Base-by-base conservation (phyloP, 2,797 vertebrate species). In the Enteromius viviparus region DNA sequence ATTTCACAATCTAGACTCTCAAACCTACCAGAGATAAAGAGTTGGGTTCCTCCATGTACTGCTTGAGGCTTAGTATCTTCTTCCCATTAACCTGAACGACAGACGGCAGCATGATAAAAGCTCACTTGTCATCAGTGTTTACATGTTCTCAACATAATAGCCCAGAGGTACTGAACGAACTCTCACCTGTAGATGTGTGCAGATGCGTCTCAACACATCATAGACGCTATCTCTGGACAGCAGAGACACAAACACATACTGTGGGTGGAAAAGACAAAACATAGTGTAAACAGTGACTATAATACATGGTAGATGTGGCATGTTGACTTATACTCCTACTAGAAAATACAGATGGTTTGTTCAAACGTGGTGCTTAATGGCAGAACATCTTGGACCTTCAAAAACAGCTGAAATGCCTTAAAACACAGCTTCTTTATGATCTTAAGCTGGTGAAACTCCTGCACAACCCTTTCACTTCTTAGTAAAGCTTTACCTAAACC, bases 171-270 rank as follows among this genome's bases (percentile, higher is more conserved):
- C 6, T 2, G 45, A 15, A 19, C 53, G 15, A 49, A 79, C 3
- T 91, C 93, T 81, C 88, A 34, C 97, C 97, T 98, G 97, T 12
- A 99, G 92, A 89, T 99, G 97, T 0, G 97, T 98, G 92, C 97
- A 99, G 91, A 99, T 97, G 89, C 96, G 95, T 79, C 96, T 95
- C 65, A 99, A 93, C 83, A 97, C 94, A 0, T 98, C 97, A 3
- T 98, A 98, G 0, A 98, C 97, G 0, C 96, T 98, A 93, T 99
- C 97, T 65, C 97, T 95, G 85, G 98, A 99, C 74, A 98, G 94
- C 87, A 99, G 93, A 23, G 97, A 98, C 66, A 99, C 97, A 0
- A 99, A 99, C 47, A 99, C 93, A 84, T 98, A 98, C 98, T 99
- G 93, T 65, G 76, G 88, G 84, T 62, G 51, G 53, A 82, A 85